Base-by-base conservation (phyloP, 1,140 invertebrate species). In the Drosophila teissieri region DNA sequence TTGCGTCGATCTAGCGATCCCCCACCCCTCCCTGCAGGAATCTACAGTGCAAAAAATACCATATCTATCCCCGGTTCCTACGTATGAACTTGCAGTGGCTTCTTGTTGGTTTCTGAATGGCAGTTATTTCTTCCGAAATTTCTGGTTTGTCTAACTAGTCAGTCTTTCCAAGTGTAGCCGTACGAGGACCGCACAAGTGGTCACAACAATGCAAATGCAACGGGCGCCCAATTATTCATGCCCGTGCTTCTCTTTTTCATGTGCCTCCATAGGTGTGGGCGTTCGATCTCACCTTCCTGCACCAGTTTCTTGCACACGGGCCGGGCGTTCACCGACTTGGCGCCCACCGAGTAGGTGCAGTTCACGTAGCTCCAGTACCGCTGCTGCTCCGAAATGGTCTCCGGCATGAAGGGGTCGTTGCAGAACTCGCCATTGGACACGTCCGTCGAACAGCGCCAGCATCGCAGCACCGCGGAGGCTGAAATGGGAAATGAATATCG, bases 341-440 rank as follows among this genome's bases (percentile, higher is more conserved):
- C 80, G 24, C 82, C 80, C 65, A 82, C 78, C 44, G 91, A 84
- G 14, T 91, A 91, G 19, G 89, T 91, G 61, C 92, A 92, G 53
- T 92, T 92, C 14, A 92, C 92, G 54, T 92, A 92, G 76, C 91
- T 92, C 92, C 92, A 92, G 49, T 92, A 91, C 22, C 91, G 88
- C 57, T 92, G 92, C 51, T 92, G 92, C 51, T 92, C 91, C n/a
- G 91, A 91, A 31, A 92, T 92, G 17, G 51, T 57, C 11, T 89
- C 81, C 57, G 90, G 79, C 62, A 91, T 73, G 46, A 92, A 92
- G 56, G 92, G 91, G 90, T 92, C 92, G 31, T 92, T 90, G 69
- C 92, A 92, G 75, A 92, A 92, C 46, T 90, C 91, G 1, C 91
- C 91, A 53, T 91, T 92, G 12, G 91, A 92, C 4, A 92, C 92